Evolutionary conservation across 2,797 vertebrate genomes (phyloP), one percentile per base, ranked within the genome.

Genomic region (Propithecus deckenii): DNA sequence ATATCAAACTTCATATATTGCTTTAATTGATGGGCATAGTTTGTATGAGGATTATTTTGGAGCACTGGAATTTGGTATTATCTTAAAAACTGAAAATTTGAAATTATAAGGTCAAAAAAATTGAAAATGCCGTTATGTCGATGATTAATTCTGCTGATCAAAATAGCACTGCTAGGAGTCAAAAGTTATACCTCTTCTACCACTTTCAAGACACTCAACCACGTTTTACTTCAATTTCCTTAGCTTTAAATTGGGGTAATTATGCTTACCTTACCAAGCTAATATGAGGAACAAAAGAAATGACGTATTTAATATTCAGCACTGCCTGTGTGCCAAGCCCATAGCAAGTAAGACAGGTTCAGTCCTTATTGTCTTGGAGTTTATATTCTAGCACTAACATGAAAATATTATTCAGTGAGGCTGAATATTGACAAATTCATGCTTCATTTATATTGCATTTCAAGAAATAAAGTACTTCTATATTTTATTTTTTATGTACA

Each of bases 401-500:
- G n/a, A 93, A 87, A 69, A 79, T 18, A 67, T 65, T 94, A 15
- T 81, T 93, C 76, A 89, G 67, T 83, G 25, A 94, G 4, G 8
- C 94, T 86, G 50, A 28, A 67, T 61, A 89, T 72, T 94, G 83
- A 92, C 41, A 93, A 67, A 89, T 79, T 71, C 25, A 74, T 94
- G 30, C 48, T 86, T 71, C 63, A 86, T 90, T 96, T 94, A 75
- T 80, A 71, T 63, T 86, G 61, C 38, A 76, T 92, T 96, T 91
- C 22, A 86, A 89, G 25, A 50, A 91, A 80, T 91, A 87, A 90
- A 87, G 41, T 80, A 32, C 48, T 80, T 71, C 75, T 67, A 0
- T 94, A 41, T 88, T 91, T 96, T 94, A 80, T 83, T 86, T 95
- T 96, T 96, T 69, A 72, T 93, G 7, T 96, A 88, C 32, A 61